A percentile compares a stretch with the other conserved stretches of the same genome.
phyloP scores from a whole-genome alignment of 2,113 vertebrate species.

The Clarias macrocephalus region DNA sequence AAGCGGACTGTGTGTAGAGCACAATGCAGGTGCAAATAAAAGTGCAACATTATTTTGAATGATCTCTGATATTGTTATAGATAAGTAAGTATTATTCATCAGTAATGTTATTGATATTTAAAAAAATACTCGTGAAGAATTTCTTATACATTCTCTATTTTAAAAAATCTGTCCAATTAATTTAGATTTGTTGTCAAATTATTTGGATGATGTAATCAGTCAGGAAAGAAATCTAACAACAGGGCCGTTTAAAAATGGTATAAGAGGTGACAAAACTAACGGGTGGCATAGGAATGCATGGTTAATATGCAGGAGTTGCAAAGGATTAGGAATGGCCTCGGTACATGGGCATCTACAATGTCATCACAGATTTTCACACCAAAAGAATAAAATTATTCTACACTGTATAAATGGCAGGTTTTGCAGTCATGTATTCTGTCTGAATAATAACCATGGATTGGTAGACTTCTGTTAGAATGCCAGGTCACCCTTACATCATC shows the following conservation, averaged over 20 bases:
- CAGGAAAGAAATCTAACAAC: not conserved
- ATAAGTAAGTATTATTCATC: constrained; percentile 30
- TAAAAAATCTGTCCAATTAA: constrained; percentile 21
- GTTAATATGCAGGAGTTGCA: not conserved
- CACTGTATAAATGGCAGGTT: not conserved
- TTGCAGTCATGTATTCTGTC: not conserved
- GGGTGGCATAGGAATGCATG: not conserved
- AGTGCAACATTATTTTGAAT: constrained; percentile 22
- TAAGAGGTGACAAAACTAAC: not conserved
- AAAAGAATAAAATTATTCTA: not conserved
- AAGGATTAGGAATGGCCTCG: not conserved
- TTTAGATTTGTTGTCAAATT: not conserved
- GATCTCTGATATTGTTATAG: constrained; percentile 17
- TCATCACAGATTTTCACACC: not conserved
- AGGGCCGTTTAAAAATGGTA: not conserved
- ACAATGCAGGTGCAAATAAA: not conserved
- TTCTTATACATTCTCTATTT: constrained; percentile 10
- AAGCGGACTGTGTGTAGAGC: constrained; percentile 18
- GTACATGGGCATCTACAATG: not conserved
- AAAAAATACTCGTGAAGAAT: constrained; percentile 39
- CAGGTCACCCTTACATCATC: not conserved
- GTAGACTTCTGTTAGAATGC: not conserved
- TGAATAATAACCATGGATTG: constrained; percentile 9
- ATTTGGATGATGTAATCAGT: not conserved
- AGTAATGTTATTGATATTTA: constrained; percentile 43